Percentiles rank a stretch among this genome's conserved stretches.
Conservation (phyloP, 2,888 invertebrate genomes). For the Tipula helvola region DNA sequence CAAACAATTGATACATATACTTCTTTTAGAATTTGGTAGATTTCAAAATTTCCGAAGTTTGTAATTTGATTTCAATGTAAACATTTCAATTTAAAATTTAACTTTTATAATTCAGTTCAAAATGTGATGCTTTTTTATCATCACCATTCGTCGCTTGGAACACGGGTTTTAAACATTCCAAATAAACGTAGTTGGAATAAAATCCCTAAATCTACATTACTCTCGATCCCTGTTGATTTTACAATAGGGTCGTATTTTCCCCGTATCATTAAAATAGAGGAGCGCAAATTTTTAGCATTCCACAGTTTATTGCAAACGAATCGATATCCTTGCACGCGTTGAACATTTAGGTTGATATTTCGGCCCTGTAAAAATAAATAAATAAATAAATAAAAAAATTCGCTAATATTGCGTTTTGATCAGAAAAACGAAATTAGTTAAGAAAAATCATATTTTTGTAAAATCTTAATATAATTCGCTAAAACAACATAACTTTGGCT, state of each 20-base stretch:
- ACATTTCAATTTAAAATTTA: too few species aligned
- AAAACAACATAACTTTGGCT: neutral
- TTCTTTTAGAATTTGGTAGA: too few species aligned
- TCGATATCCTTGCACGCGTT: conserved; percentile 84
- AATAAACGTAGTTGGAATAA: conserved; percentile 80
- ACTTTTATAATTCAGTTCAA: too few species aligned
- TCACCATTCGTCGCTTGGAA: conserved; percentile 41
- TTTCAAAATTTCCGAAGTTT: too few species aligned
- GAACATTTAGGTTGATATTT: conserved; percentile 92
- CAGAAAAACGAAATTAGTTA: too few species aligned
- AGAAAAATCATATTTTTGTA: neutral
- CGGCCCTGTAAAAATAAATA: conserved; percentile 80
- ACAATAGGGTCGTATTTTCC: conserved; percentile 37
- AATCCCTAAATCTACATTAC: conserved; percentile 86
- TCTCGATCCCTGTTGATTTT: conserved; percentile 37
- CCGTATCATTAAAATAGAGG: conserved; percentile 52
- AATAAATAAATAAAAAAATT: too few species aligned
- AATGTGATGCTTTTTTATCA: conserved; percentile 42
- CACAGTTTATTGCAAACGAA: conserved; percentile 98
- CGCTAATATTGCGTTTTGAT: too few species aligned
- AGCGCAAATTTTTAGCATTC: conserved; percentile 93
- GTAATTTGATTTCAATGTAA: too few species aligned
- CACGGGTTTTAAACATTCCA: too few species aligned
- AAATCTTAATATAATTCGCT: neutral
- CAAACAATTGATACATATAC: too few species aligned